Conservation (phyloP, 2,888 invertebrate species). For the Tholera decimalis region DNA sequence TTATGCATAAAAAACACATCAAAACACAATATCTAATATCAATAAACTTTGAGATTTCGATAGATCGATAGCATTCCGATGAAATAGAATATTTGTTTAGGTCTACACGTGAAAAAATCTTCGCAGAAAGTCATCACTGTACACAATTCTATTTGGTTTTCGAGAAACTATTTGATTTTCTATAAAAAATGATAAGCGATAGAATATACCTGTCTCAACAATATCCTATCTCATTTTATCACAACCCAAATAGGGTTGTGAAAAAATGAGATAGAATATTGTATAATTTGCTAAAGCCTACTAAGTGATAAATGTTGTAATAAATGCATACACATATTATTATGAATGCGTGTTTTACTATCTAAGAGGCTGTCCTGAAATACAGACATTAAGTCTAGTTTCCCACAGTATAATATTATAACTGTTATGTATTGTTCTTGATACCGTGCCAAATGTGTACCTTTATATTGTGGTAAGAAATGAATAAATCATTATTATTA, state of each 20-base stretch:
- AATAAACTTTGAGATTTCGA: slow-evolving; percentile 35
- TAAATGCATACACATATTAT: not conserved
- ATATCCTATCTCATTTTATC: too few species aligned
- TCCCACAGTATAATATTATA: too few species aligned
- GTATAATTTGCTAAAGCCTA: not conserved
- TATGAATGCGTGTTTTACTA: too few species aligned
- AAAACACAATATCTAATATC: slow-evolving; percentile 43
- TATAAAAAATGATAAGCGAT: slow-evolving; percentile 46
- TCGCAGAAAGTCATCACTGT: slow-evolving; percentile 76
- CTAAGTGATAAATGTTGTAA: not conserved
- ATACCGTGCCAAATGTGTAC: too few species aligned
- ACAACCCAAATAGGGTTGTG: too few species aligned
- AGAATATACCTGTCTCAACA: slow-evolving; percentile 50
- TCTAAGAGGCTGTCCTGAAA: too few species aligned
- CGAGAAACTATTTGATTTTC: slow-evolving; percentile 55
- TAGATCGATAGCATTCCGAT: slow-evolving; percentile 31
- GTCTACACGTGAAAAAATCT: slow-evolving; percentile 68
- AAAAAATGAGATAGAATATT: too few species aligned
- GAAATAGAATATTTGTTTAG: slow-evolving; percentile 73
- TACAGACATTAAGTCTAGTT: too few species aligned
- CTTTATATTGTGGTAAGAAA: too few species aligned
- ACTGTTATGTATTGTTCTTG: too few species aligned
- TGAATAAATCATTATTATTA: too few species aligned
- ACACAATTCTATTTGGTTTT: slow-evolving; percentile 70
- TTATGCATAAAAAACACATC: not conserved